Base-by-base conservation (phyloP, 2,113 vertebrate genomes). In the Prolemur simus region DNA sequence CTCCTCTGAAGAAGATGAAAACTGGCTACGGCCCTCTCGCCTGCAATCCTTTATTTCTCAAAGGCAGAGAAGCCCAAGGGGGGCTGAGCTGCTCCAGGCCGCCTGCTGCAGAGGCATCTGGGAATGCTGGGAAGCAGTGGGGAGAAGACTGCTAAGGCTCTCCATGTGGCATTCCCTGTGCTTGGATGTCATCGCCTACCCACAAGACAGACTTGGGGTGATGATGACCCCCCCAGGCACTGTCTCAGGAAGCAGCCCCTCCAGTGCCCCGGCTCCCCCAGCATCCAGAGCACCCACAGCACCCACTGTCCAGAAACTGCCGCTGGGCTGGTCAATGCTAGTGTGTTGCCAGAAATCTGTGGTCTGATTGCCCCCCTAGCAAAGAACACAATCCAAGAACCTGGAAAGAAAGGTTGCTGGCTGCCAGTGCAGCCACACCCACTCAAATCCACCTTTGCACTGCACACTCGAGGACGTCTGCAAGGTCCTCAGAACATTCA, bases 1-100 rank as follows among this genome's bases (percentile, higher is more conserved):
- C 21, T 39, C n/a, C 3, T 15, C 34, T 29, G 11, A 49, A 42
- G 74, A n/a, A 7, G 0, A 12, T 3, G 0, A 25, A 39, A 37
- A 49, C 27, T 81, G 15, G 29, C 47, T 10, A 15, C 20, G 5
- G 87, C 25, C 81, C 87, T 74, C 15, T n/a, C 20, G 47, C 1
- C 21, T 17, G 66, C 20, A 15, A 39, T 52, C 49, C 21, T 23
- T 29, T 13, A 73, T 34, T 76, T 82, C 49, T 82, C 39, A 12
- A 94, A 81, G 39, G 39, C 14, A 9, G 49, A 37, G n/a, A 39
- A 39, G 64, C n/a, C 39, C 76, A 56, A 56, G 37, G 25, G 5
- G 0, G 74, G 56, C 73, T 74, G 32, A 66, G 18, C 39, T 29
- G 3, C 10, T 23, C 64, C 56, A 34, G 25, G 17, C 23, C 0